Base-by-base conservation (phyloP, 1,140 invertebrate species). In the Solenopsis invicta region DNA sequence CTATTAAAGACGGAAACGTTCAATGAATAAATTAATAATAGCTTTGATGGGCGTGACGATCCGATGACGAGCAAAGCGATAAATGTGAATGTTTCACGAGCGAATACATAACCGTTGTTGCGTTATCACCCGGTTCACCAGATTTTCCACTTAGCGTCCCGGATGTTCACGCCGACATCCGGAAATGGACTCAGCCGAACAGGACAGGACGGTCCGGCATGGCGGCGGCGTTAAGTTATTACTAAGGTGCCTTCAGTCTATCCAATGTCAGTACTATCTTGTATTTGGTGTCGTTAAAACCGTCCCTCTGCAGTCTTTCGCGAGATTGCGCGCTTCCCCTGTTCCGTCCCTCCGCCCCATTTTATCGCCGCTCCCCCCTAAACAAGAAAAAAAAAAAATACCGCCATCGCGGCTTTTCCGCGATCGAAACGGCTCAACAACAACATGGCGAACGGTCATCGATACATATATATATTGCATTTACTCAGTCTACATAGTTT, bases 211-310 rank as follows among this genome's bases (percentile, higher is more conserved):
- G 89, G 88, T 90, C 69, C 85, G 92, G 92, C 91, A 93, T 93
- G 93, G 91, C 92, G 80, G 92, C 92, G 93, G 93, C 92, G 92
- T 95, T 95, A 95, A 95, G 94, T 95, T 95, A 95, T 92, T 95
- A 95, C 94, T 95, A 95, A 94, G 92, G 94, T 95, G 95, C 95
- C 94, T 94, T 95, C 95, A 95, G 94, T 95, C 95, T 95, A 95
- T 95, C 95, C 94, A 95, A 95, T 95, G 94, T 95, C 95, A 95
- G 95, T 95, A 95, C 95, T 95, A 95, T 95, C 94, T 95, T 95
- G 95, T 95, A 95, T 95, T 95, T 95, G 95, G 94, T 95, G 94
- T 95, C 95, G 94, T 95, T 95, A 94, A 93, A 95, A 95, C 93
- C 94, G 94, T 95, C 93, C 92, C 91, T 89, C 93, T 93, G 93